Evolutionary conservation across 2,113 vertebrate genomes (phyloP).

Genomic region (Rattus norvegicus): DNA sequence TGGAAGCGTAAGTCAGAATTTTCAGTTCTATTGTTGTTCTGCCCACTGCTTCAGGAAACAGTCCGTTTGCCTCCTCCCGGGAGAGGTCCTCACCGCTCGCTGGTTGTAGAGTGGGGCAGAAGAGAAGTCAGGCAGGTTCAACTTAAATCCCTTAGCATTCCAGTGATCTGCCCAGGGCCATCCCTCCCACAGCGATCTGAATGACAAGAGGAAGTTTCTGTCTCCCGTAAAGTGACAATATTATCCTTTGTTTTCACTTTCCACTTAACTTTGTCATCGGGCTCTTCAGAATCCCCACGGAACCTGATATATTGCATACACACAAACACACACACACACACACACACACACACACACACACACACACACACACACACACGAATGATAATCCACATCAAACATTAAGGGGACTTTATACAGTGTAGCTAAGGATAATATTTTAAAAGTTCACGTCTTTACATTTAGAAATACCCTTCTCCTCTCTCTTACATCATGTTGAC

Average conservation of each 20-base stretch:
- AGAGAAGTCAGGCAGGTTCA: not conserved
- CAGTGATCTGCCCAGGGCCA: not conserved
- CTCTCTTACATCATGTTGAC: not conserved
- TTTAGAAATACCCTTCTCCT: not conserved
- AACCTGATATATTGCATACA: not conserved
- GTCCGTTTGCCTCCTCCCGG: not conserved
- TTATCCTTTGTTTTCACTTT: not conserved
- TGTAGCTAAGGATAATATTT: not conserved
- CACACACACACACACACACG: too few relatives aligned
- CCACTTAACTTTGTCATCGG: not conserved
- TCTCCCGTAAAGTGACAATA: not conserved
- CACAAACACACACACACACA: too few relatives aligned
- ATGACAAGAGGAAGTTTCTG: not conserved
- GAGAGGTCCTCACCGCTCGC: not conserved
- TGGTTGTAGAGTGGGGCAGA: not conserved
- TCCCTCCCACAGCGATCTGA: not conserved
- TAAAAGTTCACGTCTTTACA: not conserved
- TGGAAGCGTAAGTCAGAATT: constrained; percentile 50
- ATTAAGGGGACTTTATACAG: not conserved
- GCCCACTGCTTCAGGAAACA: constrained; percentile 39
- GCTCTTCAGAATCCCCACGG: not conserved
- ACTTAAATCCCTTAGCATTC: not conserved
- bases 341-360: too few relatives aligned
- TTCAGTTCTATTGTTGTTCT: not conserved
- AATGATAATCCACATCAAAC: not conserved